A percentile compares a stretch with the other conserved stretches of the same genome.
Evolutionary conservation across 2,113 vertebrate species (phyloP).

Genomic region (Rhea pennata): DNA sequence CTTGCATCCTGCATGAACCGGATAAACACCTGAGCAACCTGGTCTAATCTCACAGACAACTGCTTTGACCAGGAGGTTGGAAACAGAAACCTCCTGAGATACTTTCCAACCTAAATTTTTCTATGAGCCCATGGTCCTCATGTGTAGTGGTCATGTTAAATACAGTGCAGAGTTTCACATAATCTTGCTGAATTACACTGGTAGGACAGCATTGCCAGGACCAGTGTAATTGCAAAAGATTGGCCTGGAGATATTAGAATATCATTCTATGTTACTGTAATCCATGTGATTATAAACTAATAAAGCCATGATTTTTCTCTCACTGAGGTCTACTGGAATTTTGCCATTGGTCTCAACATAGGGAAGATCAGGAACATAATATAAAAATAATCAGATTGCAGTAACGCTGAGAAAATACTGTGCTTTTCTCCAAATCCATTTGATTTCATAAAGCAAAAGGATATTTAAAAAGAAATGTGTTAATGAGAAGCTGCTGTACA

Average conservation of each 20-base stretch:
- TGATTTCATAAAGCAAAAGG: not conserved
- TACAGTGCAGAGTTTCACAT: not conserved
- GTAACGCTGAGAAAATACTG: constrained; percentile 16
- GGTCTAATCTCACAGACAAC: not conserved
- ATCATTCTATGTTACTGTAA: not conserved
- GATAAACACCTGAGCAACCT: not conserved
- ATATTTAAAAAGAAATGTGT: not conserved
- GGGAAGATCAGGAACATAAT: not conserved
- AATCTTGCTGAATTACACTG: not conserved
- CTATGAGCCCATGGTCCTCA: not conserved
- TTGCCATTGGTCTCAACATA: not conserved
- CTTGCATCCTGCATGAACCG: not conserved
- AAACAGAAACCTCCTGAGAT: not conserved
- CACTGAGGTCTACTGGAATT: constrained; percentile 16
- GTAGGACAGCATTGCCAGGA: fast-evolving
- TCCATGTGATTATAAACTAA: not conserved
- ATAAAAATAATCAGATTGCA: constrained; percentile 13
- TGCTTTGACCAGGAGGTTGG: not conserved
- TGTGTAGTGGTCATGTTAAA: not conserved
- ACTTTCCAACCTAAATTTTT: not conserved
- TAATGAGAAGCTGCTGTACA: not conserved
- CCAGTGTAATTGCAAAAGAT: not conserved
- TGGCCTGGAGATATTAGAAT: not conserved
- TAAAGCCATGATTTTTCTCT: not conserved
- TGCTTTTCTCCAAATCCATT: not conserved